Evolutionary conservation across 2,888 invertebrate species (phyloP).

Genomic region (Halictus ligatus): DNA sequence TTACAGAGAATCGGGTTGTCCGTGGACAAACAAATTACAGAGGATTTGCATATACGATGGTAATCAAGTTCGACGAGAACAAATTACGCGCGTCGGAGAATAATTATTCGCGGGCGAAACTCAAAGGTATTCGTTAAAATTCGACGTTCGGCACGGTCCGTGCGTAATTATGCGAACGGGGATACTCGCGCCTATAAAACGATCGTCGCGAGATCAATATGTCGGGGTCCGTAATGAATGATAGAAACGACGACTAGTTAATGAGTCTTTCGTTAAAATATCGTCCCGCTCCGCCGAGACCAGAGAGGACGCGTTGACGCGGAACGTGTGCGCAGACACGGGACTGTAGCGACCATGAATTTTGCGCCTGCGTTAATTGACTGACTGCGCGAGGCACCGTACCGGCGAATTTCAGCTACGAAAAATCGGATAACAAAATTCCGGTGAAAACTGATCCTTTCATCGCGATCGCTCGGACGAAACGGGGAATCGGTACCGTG

Average conservation of each 20-base stretch:
- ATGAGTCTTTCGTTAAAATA: conserved; percentile 17
- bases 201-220: conserved; percentile 3
- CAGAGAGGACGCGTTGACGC: conserved; percentile 13
- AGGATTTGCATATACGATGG: neutral
- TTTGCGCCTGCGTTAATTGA: conserved; percentile 29
- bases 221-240: neutral
- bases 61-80: neutral
- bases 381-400: conserved; percentile 18
- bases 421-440: conserved; percentile 21
- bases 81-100: neutral
- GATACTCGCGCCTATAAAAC: conserved; percentile 11
- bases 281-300: neutral
- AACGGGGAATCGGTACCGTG: neutral
- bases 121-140: conserved; percentile 16
- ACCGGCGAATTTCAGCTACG: neutral
- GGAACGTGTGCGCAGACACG: neutral
- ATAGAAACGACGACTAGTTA: conserved; percentile 25
- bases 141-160: neutral
- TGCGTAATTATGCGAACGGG: neutral
- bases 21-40: neutral
- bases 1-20: neutral
- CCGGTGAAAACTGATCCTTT: conserved; percentile 1
- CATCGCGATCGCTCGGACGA: neutral
- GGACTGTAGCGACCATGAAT: conserved; percentile 10
- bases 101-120: neutral